Conservation (phyloP, 2,113 vertebrate species). For the Dicrurus megarhynchus region DNA sequence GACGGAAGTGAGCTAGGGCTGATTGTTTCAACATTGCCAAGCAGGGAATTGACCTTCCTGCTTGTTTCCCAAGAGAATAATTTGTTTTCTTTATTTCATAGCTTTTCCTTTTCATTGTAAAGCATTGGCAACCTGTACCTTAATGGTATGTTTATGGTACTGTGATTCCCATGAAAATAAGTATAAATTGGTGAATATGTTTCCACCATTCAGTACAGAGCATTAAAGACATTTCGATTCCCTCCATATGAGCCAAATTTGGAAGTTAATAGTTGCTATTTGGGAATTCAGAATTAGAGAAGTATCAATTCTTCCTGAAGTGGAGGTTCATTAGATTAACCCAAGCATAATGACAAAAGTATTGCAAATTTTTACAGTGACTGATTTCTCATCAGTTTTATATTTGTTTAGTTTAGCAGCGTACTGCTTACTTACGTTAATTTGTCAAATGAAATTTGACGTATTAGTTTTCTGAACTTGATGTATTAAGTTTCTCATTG, state of each 20-base stretch:
- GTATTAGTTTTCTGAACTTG: neutral
- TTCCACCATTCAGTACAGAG: neutral
- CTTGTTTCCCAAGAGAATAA: conserved; percentile 30
- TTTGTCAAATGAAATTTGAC: neutral
- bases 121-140: neutral
- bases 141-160: neutral
- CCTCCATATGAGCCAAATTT: neutral
- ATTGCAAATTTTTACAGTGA: neutral
- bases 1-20: neutral
- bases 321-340: neutral
- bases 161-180: neutral
- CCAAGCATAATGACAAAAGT: neutral
- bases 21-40: conserved; percentile 8
- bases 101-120: neutral
- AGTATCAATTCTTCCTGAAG: neutral
- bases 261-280: neutral
- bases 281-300: neutral
- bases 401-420: neutral
- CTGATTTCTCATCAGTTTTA: neutral
- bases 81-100: conserved; percentile 32
- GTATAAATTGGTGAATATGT: neutral
- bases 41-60: conserved; percentile 37
- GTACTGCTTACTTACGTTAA: neutral
- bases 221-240: neutral
- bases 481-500: neutral